Conservation (phyloP, 1,140 invertebrate species). For the Drosophila sp. region DNA sequence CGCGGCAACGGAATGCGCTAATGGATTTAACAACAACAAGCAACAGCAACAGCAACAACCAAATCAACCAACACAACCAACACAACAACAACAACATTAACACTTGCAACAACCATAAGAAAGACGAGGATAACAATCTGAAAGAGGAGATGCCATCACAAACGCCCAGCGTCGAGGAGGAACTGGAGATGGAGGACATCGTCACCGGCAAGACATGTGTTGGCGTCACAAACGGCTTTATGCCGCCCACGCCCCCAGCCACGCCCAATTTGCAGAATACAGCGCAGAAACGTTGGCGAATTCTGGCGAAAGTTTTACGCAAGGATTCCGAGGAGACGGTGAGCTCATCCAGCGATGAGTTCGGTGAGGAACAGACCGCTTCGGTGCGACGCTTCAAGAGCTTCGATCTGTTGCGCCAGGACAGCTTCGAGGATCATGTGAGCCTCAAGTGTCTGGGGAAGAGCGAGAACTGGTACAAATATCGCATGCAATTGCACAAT, state of each 20-base stretch:
- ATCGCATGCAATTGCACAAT: conserved; percentile 85
- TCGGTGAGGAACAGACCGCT: conserved; percentile 71
- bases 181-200: conserved; percentile 52
- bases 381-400: conserved; percentile 83
- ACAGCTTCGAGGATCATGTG: conserved; percentile 79
- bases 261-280: conserved; percentile 74
- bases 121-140: conserved; percentile 45
- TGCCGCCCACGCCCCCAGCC: conserved; percentile 79
- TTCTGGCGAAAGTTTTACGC: conserved; percentile 88
- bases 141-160: conserved; percentile 26
- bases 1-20: conserved; percentile 43
- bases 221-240: conserved; percentile 32
- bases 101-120: conserved; percentile 39
- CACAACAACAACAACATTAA: conserved; percentile 1
- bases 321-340: conserved; percentile 84
- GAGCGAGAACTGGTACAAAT: conserved; percentile 86
- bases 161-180: conserved; percentile 25
- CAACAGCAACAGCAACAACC: conserved; percentile 5
- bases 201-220: conserved; percentile 36
- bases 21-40: conserved; percentile 24
- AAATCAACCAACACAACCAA: conserved; percentile 5
- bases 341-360: conserved; percentile 73
- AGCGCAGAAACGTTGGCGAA: conserved; percentile 89
- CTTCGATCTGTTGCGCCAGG: conserved; percentile 80
- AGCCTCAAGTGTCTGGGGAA: conserved; percentile 78